Conservation (phyloP, 2,113 vertebrate species). For the Condylura cristata region DNA sequence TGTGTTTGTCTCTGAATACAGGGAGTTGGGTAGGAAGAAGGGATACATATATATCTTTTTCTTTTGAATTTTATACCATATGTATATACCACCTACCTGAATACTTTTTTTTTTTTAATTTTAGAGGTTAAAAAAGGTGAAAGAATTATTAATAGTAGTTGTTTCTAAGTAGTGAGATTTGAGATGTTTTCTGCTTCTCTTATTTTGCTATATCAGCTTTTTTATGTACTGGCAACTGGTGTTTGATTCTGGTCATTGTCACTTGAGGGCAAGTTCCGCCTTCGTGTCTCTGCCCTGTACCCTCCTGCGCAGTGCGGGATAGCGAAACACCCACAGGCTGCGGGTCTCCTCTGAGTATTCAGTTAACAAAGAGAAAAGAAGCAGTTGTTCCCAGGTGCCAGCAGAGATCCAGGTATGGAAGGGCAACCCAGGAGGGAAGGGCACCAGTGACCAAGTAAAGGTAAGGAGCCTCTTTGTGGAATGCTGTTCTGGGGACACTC, state of each 20-base stretch:
- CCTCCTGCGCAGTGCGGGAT: neutral
- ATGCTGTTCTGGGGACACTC: neutral
- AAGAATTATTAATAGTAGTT: neutral
- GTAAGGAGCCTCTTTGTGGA: neutral
- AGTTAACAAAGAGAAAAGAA: no score
- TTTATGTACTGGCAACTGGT: neutral
- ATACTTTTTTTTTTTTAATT: neutral
- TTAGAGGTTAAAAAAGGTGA: neutral
- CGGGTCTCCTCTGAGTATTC: neutral
- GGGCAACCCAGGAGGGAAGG: no score
- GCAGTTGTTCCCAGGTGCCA: no score
- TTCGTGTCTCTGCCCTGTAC: neutral
- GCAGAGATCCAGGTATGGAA: no score
- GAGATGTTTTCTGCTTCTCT: no score
- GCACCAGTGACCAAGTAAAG: neutral
- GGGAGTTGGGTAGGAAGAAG: neutral
- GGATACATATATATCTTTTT: neutral
- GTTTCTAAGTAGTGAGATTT: no score
- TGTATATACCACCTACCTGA: neutral
- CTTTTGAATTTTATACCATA: neutral
- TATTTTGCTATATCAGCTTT: neutral
- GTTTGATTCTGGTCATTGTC: no score
- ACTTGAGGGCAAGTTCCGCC: neutral
- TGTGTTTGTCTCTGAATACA: neutral
- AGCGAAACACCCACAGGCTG: no score